Percentiles rank a stretch among this genome's conserved stretches.
These are phyloP conservation scores for Leistus spinibarbis DNA, from an alignment of 2,888 invertebrate genomes.

Conservation along the genomic window DNA sequence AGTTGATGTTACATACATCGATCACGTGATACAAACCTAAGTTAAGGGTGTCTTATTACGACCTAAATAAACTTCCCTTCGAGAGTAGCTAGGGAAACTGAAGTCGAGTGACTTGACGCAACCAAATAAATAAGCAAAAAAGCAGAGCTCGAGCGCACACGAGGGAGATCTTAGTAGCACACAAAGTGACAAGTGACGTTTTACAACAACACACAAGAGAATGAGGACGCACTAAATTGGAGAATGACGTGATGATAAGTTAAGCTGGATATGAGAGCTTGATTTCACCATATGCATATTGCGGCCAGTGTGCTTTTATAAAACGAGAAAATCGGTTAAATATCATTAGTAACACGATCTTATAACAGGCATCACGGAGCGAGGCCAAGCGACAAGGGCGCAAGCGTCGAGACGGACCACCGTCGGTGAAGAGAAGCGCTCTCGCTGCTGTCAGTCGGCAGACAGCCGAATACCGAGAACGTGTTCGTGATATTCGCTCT, in stretches of 20 bases:
- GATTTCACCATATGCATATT: conserved; percentile 21
- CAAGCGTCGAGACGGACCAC: conserved; percentile 13
- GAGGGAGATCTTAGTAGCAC: not conserved
- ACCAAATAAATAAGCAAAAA: conserved; percentile 36
- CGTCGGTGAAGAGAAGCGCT: conserved; percentile 8
- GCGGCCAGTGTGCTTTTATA: conserved; percentile 35
- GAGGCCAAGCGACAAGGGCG: conserved; percentile 1
- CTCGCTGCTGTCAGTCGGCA: conserved; percentile 1
- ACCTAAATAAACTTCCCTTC: conserved; percentile 27
- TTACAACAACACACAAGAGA: not conserved
- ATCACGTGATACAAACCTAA: conserved; percentile 33
- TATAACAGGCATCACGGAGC: conserved; percentile 17
- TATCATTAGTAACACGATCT: conserved; percentile 40
- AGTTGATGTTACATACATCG: conserved; percentile 18
- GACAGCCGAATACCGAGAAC: not conserved
- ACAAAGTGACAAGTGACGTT: conserved; percentile 10
- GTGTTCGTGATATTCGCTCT: not conserved
- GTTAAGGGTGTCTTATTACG: conserved; percentile 35
- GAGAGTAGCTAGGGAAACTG: conserved; percentile 9
- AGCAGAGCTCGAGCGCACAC: not conserved
- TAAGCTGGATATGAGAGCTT: conserved; percentile 20
- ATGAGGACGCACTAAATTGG: not conserved
- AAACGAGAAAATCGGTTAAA: conserved; percentile 40
- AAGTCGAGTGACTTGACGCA: conserved; percentile 18
- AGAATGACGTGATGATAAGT: not conserved